Evolutionary conservation across 2,113 vertebrate genomes (phyloP).

Genomic region (Phylloscopus trochilus): DNA sequence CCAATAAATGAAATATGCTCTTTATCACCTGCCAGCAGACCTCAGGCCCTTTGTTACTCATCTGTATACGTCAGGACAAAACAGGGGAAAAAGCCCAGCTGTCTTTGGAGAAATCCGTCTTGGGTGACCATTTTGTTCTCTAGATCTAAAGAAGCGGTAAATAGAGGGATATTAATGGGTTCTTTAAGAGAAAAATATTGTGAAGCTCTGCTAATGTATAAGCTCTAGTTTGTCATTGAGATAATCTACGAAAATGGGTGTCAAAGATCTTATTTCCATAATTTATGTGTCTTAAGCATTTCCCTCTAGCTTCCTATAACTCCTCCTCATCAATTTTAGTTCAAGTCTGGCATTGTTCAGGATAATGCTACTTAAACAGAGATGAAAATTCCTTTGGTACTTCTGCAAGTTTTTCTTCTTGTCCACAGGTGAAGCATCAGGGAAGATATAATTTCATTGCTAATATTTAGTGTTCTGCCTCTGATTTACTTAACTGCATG

Average conservation of each 20-base stretch:
- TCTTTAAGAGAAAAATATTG: not conserved
- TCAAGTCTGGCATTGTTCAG: not conserved
- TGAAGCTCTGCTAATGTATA: not conserved
- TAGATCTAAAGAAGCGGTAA: not conserved
- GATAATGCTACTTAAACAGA: not conserved
- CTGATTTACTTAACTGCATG: not conserved
- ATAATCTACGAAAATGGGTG: not conserved
- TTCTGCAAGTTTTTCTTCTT: not conserved
- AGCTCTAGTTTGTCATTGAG: not conserved
- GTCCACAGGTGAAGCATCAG: not conserved
- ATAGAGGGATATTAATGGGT: not conserved
- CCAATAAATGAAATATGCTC: not conserved
- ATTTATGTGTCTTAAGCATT: not conserved
- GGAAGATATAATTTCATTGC: not conserved
- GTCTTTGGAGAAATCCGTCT: not conserved
- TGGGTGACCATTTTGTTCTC: not conserved
- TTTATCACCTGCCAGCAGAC: not conserved
- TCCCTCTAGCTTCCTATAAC: not conserved
- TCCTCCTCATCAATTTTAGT: not conserved
- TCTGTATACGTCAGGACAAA: not conserved
- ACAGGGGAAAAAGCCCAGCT: fast-evolving
- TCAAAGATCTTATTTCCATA: not conserved
- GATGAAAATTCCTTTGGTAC: not conserved
- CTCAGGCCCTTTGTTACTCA: not conserved
- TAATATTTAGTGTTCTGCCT: not conserved